Evolutionary conservation across 2,113 vertebrate genomes (phyloP).

Genomic region (Xenopus laevis): DNA sequence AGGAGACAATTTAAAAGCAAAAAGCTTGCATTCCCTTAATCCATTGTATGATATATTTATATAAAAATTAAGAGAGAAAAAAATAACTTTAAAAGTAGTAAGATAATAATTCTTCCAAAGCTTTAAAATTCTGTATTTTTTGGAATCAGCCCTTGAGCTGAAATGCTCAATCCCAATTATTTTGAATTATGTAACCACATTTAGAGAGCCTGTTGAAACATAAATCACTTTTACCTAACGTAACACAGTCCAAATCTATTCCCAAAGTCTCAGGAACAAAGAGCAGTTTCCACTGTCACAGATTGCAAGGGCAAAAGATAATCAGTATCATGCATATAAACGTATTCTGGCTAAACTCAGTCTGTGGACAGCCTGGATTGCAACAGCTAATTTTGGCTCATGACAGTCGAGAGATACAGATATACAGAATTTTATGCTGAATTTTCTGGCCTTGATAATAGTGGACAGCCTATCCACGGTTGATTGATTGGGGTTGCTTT

Average conservation of each 20-base stretch:
- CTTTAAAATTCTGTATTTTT: neutral
- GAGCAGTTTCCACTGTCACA: slow-evolving; percentile 19
- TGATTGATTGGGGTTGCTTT: neutral
- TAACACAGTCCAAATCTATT: slow-evolving; percentile 10
- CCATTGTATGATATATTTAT: neutral
- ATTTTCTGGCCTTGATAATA: neutral
- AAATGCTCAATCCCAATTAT: slow-evolving; percentile 31
- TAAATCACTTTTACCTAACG: slow-evolving; percentile 43
- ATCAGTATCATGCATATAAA: slow-evolving; percentile 4
- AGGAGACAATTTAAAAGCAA: too few relatives aligned
- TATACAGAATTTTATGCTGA: slow-evolving; percentile 1
- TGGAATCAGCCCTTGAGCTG: neutral
- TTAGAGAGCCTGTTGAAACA: slow-evolving; percentile 3
- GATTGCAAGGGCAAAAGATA: slow-evolving; percentile 35
- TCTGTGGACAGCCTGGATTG: slow-evolving; percentile 8
- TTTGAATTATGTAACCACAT: slow-evolving; percentile 30
- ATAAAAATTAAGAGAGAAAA: neutral
- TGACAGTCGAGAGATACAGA: neutral
- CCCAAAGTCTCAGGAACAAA: slow-evolving; percentile 26
- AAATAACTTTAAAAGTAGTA: neutral
- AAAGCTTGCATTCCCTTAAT: neutral
- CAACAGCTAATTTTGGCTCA: slow-evolving; percentile 5
- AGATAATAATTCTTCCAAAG: neutral
- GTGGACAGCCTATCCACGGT: neutral
- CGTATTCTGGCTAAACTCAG: slow-evolving; percentile 15